Evolutionary conservation across 2,797 vertebrate genomes (phyloP).

Genomic region (Enteromius argenteus): DNA sequence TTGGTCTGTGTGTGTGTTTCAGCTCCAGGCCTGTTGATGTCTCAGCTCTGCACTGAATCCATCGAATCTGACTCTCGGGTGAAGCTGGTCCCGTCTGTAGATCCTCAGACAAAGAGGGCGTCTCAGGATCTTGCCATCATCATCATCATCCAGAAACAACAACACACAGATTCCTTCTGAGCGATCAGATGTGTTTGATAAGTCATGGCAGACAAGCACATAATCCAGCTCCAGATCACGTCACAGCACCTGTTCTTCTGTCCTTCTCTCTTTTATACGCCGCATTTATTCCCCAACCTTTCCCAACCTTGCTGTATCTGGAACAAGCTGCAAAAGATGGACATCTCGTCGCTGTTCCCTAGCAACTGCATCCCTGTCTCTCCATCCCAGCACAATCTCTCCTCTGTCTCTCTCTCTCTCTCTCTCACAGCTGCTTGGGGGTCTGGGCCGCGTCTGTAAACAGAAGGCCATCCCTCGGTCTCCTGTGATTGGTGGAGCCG

Average conservation of each 20-base stretch:
- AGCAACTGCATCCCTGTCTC: constrained; percentile 79
- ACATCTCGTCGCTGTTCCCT: constrained; percentile 73
- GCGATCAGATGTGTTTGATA: constrained; percentile 19
- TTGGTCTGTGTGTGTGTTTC: neutral
- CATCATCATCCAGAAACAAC: constrained; percentile 22
- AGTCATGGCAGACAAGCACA: neutral
- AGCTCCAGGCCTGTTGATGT: constrained; percentile 45
- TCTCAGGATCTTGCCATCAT: neutral
- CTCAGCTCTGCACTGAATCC: constrained; percentile 30
- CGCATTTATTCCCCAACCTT: constrained; percentile 36
- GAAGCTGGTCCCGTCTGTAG: neutral
- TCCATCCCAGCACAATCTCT: constrained; percentile 58
- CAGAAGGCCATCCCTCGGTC: constrained; percentile 57
- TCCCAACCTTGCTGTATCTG: constrained; percentile 41
- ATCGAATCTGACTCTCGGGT: constrained; percentile 29
- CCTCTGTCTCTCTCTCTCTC: constrained; percentile 37
- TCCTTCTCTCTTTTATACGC: constrained; percentile 13
- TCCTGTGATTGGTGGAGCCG: constrained; percentile 55
- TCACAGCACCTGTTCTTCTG: constrained; percentile 69
- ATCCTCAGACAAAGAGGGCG: constrained; percentile 16
- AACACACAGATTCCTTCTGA: neutral
- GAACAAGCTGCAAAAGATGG: constrained; percentile 62
- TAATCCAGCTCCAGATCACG: constrained; percentile 64
- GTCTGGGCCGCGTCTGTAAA: constrained; percentile 66
- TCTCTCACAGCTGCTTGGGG: constrained; percentile 67